Evolutionary conservation across 2,888 invertebrate genomes (phyloP).

Genomic region (Caenorhabditis virilis): DNA sequence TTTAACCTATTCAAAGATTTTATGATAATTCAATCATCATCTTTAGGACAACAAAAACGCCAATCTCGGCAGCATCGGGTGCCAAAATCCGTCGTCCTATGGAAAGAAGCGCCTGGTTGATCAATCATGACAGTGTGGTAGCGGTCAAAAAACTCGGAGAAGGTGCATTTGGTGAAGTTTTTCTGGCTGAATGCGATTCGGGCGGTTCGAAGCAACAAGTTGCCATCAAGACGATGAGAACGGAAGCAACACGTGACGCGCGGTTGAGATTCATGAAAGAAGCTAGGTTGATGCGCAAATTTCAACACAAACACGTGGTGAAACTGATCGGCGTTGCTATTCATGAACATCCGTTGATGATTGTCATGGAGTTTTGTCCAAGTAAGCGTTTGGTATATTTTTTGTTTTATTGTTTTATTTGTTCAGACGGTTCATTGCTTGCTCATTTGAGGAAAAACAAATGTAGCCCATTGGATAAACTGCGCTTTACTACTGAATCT

Average conservation of each 20-base stretch:
- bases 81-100: conserved; percentile 43
- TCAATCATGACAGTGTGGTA: conserved; percentile 58
- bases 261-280: conserved; percentile 61
- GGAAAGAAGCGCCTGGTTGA: conserved; percentile 54
- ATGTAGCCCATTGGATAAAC: conserved; percentile 29
- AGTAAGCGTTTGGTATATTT: conserved; percentile 21
- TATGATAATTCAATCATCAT: no score
- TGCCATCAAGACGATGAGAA: conserved; percentile 63
- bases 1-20: no score
- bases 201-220: conserved; percentile 51
- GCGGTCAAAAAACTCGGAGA: conserved; percentile 56
- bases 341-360: conserved; percentile 61
- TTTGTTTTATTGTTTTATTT: no score
- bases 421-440: conserved; percentile 47
- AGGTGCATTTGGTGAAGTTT: conserved; percentile 54
- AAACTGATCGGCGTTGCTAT: conserved; percentile 54
- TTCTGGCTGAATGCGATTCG: conserved; percentile 42
- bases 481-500: conserved; percentile 69
- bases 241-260: conserved; percentile 47
- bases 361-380: conserved; percentile 61
- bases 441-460: conserved; percentile 48
- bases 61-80: conserved; percentile 41
- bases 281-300: conserved; percentile 60
- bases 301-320: conserved; percentile 57
- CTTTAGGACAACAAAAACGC: conserved; percentile 48